Base-by-base conservation (phyloP, 2,888 invertebrate species). In the Pogonocherus hispidulus region DNA sequence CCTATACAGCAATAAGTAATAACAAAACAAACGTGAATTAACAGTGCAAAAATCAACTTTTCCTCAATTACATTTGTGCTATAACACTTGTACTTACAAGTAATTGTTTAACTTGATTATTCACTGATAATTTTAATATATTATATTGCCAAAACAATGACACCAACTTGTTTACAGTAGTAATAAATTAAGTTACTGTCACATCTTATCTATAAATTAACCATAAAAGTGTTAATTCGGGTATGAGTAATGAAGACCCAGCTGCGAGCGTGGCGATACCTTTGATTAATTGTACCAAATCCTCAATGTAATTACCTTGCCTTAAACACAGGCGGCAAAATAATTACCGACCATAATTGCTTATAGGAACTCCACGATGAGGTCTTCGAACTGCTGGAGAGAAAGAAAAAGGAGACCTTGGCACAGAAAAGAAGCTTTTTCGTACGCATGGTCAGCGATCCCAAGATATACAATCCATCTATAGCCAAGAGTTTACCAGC, bases 381-480 rank as follows among this genome's bases (percentile, higher is more conserved):
- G 76, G 87, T 95, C 44, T 91, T 92, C 76, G 93, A 92, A 73
- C 91, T 93, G 66, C 87, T 92, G 49, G 91, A 93, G 76, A 89
- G 91, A 66, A 93, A 93, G 83, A 90, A 91, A 82, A 91, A 92
- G 78, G 93, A 94, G 66, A 93, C 93, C 3, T 86, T 98, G 81
- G 94, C 95, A 6, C 94, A 96, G 86, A 96, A 97, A 86, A 91
- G 98, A 60, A 96, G 97, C 11, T 97, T 97, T 89, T 97, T 98
- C 86, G 98, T 98, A 66, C 94, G 98, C 56, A 98, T 98, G 98
- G 97, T 97, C 72, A 95, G 95, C 84, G 98, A 98, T 88, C 97
- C 98, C 1, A 98, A 97, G 86, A 94, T 98, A 80, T 96, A 96
- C 88, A 96, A 96, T 87, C 96, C 96, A 32, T 94, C 94, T 69